phyloP scores from a whole-genome alignment of 2,797 vertebrate genomes.

The Sebastes nivosus region DNA sequence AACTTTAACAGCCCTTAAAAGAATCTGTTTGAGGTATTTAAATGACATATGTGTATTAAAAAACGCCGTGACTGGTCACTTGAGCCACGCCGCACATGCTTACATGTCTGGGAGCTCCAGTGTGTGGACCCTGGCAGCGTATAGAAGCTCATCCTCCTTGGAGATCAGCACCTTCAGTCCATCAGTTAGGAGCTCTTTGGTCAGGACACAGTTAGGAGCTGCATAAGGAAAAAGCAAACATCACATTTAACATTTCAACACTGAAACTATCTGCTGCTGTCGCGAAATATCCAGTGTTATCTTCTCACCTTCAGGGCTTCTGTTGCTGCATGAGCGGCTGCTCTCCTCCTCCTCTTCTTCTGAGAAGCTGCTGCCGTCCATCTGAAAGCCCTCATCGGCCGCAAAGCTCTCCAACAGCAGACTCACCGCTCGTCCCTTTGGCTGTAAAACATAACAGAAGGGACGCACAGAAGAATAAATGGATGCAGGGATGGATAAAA shows the following conservation, averaged over 20 bases:
- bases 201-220: slow-evolving; percentile 94
- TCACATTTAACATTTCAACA: neutral
- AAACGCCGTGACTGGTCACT: neutral
- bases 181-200: slow-evolving; percentile 92
- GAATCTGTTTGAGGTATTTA: neutral
- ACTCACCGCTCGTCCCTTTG: slow-evolving; percentile 94
- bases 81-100: slow-evolving; percentile 58
- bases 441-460: slow-evolving; percentile 58
- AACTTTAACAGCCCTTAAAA: neutral
- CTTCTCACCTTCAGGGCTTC: slow-evolving; percentile 84
- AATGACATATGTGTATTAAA: neutral
- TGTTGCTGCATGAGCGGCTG: slow-evolving; percentile 77
- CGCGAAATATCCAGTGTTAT: neutral
- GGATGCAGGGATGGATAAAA: slow-evolving; percentile 11
- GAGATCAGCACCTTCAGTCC: slow-evolving; percentile 94
- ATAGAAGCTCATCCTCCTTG: slow-evolving; percentile 97
- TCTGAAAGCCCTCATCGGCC: slow-evolving; percentile 94
- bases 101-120: slow-evolving; percentile 94
- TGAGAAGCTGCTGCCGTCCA: slow-evolving; percentile 96
- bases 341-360: slow-evolving; percentile 93
- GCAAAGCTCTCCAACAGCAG: slow-evolving; percentile 96
- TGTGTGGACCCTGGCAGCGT: slow-evolving; percentile 91
- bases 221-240: neutral
- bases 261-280: neutral
- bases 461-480: slow-evolving; percentile 21